These are phyloP conservation scores for Ceyx cyanopectus DNA, from an alignment of 2,113 vertebrate genomes.

Conservation along the genomic window DNA sequence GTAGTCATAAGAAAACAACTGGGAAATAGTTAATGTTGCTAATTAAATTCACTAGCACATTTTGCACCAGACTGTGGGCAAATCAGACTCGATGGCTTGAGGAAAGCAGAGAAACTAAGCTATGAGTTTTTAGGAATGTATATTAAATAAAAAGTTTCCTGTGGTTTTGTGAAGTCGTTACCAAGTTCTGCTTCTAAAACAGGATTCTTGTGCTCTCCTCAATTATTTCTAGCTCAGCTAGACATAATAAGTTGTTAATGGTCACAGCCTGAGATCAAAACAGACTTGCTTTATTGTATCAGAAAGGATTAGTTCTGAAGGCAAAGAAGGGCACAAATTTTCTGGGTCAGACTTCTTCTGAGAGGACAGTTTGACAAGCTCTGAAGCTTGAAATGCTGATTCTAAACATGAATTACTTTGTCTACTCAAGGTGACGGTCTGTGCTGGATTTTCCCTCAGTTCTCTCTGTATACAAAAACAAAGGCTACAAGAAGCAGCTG, in stretches of 20 bases:
- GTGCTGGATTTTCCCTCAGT: not conserved
- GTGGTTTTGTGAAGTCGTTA: not conserved
- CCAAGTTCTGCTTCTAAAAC: not conserved
- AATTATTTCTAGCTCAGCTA: not conserved
- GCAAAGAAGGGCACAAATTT: slow-evolving; percentile 7
- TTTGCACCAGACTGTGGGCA: not conserved
- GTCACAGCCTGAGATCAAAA: slow-evolving; percentile 17
- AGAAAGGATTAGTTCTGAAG: not conserved
- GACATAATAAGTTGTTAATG: not conserved
- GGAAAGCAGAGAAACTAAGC: not conserved
- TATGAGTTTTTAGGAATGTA: not conserved
- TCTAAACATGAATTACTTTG: not conserved
- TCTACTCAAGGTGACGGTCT: not conserved
- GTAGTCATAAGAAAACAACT: not conserved
- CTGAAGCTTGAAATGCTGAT: slow-evolving; percentile 11
- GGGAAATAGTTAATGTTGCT: not conserved
- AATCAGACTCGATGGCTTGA: not conserved
- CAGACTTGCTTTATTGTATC: not conserved
- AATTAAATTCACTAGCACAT: not conserved
- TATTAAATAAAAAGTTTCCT: not conserved
- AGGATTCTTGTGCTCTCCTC: not conserved
- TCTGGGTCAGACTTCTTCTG: not conserved
- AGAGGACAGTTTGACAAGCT: not conserved
- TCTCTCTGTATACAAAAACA: not conserved
- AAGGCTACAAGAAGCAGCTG: not conserved